phyloP scores from a whole-genome alignment of 53 echinoderm and acorn worm genomes.

The Holothuria scabra region DNA sequence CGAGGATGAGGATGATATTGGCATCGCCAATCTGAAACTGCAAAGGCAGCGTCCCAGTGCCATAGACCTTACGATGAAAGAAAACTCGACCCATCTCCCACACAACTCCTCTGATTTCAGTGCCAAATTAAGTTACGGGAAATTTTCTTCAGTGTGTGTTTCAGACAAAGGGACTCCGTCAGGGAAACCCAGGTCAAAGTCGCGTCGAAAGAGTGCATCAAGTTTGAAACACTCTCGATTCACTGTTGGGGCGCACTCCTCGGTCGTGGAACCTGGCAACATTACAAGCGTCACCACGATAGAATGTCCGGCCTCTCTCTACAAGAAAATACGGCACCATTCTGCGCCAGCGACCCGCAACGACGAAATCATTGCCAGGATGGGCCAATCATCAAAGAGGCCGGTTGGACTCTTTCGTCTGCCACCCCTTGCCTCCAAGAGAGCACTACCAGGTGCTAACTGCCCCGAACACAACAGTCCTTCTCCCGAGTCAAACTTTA shows the following conservation, averaged over 20 bases:
- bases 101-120: constrained; percentile 1
- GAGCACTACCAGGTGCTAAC: not conserved
- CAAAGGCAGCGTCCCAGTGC: not conserved
- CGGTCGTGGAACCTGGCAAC: not conserved
- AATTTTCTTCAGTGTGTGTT: not conserved
- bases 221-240: not conserved
- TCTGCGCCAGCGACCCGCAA: constrained; percentile 61
- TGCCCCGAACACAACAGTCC: not conserved
- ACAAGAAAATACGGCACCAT: constrained; percentile 63
- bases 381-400: constrained; percentile 18
- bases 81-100: not conserved
- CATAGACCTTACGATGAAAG: not conserved
- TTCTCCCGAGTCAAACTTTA: not conserved
- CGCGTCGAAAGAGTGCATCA: constrained; percentile 23
- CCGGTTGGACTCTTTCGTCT: constrained; percentile 59
- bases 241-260: not conserved
- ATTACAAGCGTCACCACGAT: constrained; percentile 47
- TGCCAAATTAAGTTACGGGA: not conserved
- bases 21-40: not conserved
- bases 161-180: not conserved
- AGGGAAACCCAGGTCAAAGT: not conserved
- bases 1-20: not conserved
- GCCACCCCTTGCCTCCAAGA: constrained; percentile 57
- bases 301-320: constrained; percentile 64
- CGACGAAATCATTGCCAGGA: constrained; percentile 54